Percentiles rank a stretch among this genome's conserved stretches.
Evolutionary conservation across 2,113 vertebrate genomes (phyloP).

Genomic region (Rhinopithecus roxellana): DNA sequence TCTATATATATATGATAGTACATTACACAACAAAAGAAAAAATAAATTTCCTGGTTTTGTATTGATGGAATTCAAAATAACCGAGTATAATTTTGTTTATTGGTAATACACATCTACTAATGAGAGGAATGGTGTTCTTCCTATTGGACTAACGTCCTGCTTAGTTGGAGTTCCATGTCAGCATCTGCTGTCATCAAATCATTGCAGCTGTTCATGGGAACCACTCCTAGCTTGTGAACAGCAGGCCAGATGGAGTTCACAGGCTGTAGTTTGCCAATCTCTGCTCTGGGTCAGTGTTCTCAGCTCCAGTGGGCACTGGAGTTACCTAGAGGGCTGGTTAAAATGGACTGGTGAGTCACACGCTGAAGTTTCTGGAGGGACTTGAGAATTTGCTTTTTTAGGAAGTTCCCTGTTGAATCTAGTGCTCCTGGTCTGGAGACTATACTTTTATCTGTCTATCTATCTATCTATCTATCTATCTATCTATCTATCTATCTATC

Average conservation of each 20-base stretch:
- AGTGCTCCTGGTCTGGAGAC: background rate
- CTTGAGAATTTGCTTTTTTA: background rate
- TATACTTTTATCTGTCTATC: no score
- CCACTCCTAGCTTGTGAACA: background rate
- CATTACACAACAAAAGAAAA: background rate
- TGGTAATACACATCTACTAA: background rate
- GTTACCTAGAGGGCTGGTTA: background rate
- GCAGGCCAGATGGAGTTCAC: background rate
- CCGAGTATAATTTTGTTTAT: background rate
- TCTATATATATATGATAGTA: background rate
- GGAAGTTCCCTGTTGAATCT: background rate
- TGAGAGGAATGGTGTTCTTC: background rate
- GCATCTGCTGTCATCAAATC: background rate
- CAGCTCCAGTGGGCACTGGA: background rate
- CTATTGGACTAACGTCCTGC: background rate
- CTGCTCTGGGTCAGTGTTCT: background rate
- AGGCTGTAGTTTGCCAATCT: background rate
- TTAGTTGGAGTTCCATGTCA: background rate
- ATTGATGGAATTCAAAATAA: conserved; percentile 13
- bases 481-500: no score
- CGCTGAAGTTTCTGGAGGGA: background rate
- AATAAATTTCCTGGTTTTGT: background rate
- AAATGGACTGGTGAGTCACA: background rate
- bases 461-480: no score
- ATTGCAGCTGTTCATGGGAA: background rate